Conservation (phyloP, 2,797 vertebrate species). For the Pangasius larnaudii region DNA sequence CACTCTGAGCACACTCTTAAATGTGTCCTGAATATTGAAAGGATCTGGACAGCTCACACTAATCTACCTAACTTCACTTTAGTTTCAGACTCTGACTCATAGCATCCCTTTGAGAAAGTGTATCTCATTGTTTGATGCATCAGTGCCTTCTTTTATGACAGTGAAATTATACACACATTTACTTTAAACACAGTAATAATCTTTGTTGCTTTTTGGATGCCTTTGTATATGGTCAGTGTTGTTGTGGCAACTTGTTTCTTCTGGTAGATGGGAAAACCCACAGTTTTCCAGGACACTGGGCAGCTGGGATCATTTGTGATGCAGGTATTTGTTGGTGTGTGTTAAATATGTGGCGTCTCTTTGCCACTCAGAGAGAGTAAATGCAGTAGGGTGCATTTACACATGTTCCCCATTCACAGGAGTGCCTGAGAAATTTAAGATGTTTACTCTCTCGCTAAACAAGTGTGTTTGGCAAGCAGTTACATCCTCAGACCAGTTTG, state of each 20-base stretch:
- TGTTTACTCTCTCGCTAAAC: conserved; percentile 53
- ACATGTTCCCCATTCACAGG: conserved; percentile 18
- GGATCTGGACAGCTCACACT: not conserved
- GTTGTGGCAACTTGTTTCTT: conserved; percentile 21
- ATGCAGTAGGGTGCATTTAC: conserved; percentile 67
- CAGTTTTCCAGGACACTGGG: conserved; percentile 7
- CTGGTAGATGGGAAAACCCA: not conserved
- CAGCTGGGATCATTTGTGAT: conserved; percentile 25
- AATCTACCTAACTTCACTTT: not conserved
- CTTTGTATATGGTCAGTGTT: not conserved
- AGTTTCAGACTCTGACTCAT: conserved; percentile 2
- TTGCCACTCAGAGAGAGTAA: conserved; percentile 15
- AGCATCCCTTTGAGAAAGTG: not conserved
- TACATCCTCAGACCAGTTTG: conserved; percentile 16
- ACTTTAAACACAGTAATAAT: not conserved
- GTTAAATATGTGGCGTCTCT: conserved; percentile 43
- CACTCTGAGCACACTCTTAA: conserved; percentile 1
- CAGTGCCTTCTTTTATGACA: not conserved
- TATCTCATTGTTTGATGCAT: not conserved
- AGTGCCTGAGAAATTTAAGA: conserved; percentile 35
- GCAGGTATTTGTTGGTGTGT: conserved; percentile 45
- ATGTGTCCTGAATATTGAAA: conserved; percentile 6
- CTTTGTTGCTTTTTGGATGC: not conserved
- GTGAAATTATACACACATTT: not conserved
- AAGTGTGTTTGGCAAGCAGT: conserved; percentile 53